Base-by-base conservation (phyloP, 2,888 invertebrate species). In the Limulus polyphemus region DNA sequence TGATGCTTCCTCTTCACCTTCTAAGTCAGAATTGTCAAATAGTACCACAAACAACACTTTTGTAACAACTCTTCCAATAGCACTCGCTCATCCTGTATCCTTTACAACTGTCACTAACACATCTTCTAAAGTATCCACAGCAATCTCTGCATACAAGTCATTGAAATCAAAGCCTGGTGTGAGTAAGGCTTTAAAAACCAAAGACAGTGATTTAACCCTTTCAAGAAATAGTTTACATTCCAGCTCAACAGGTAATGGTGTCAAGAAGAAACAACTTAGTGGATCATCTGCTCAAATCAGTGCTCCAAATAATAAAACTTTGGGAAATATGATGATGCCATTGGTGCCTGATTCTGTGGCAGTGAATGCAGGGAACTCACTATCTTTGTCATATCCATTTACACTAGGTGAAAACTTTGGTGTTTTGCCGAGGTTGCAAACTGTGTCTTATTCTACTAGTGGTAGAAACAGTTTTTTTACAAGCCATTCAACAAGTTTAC, bases 341-440 rank as follows among this genome's bases (percentile, higher is more conserved):
- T 7, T 32, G 32, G 3, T 32, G 32, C 0, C 32, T 32, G 32
- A 32, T 32, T 32, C 32, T 32, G 32, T 32, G 32, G 32, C 32
- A 32, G 32, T 3, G 7, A 32, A 32, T 4, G 32, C 32, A 32
- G 32, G 32, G 7, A 32, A 32, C 11, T 54, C 54, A 11, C 11
- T 54, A 54, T 32, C 54, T 11, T 54, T 54, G 10, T 54, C 54
- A 14, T 49, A 50, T 16, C 58, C 58, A 13, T 47, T 58, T 16
- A 50, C 58, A n/a, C 49, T 58, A 16, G 58, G 58, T 12, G 58
- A 58, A 17, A 49, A 50, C n/a, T 16, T 58, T 14, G 58, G 58
- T 12, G 58, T 50, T 13, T 17, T 58, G 32, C 50, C 58, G 9
- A 48, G 50, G 50, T 50, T 58, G 12, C 49, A 49, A 14, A 50